Conservation (phyloP, 2,888 invertebrate species). For the Gibbula magus region DNA sequence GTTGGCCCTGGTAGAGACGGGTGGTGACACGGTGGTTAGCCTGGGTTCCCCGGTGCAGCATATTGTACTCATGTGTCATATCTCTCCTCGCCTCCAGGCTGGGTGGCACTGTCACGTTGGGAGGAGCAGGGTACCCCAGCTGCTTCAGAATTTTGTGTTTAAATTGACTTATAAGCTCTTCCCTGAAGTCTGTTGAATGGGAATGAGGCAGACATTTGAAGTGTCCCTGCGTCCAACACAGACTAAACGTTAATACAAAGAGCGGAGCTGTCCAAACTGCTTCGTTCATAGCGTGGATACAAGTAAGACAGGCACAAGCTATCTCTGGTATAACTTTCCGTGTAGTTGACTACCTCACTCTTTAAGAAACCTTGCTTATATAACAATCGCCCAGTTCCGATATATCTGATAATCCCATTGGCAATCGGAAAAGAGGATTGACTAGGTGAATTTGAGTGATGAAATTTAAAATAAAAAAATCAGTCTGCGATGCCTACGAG, state of each 20-base stretch:
- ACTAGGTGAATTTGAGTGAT: neutral
- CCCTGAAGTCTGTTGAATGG: neutral
- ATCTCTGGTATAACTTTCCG: no score
- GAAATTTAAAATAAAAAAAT: constrained; percentile 4
- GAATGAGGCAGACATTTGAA: neutral
- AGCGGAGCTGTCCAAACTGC: neutral
- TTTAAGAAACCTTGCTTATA: neutral
- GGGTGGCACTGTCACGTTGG: neutral
- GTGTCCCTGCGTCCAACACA: neutral
- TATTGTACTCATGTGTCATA: neutral
- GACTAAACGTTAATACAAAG: neutral
- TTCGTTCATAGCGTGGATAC: neutral
- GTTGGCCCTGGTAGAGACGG: no score
- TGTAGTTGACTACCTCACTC: no score
- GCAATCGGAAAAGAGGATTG: neutral
- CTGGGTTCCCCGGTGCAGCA: neutral
- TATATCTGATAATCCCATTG: neutral
- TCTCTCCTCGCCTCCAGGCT: neutral
- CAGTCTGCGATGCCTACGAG: neutral
- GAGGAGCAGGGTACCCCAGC: neutral
- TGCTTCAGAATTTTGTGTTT: neutral
- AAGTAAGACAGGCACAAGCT: neutral
- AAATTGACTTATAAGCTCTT: neutral
- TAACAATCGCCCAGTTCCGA: neutral
- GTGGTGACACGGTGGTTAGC: no score